These are phyloP conservation scores for Notarius quadriscutis DNA, from an alignment of 2,113 vertebrate species.

Conservation along the genomic window DNA sequence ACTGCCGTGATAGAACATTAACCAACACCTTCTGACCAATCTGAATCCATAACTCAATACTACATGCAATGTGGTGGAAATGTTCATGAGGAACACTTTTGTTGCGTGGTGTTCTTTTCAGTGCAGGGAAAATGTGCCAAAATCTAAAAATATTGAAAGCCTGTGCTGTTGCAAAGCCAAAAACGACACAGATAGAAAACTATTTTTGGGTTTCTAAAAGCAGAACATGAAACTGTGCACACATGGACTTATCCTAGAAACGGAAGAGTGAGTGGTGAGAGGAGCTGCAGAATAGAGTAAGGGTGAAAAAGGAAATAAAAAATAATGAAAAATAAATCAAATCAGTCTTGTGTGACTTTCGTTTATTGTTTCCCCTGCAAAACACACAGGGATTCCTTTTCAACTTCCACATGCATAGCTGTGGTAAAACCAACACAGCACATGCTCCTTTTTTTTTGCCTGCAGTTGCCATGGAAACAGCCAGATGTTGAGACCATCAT, in stretches of 20 bases:
- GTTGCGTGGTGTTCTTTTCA: not conserved
- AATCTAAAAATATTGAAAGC: not conserved
- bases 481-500: conserved; percentile 69
- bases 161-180: not conserved
- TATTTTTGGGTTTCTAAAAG: not conserved
- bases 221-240: not conserved
- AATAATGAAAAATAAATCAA: not conserved
- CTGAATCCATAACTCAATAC: not conserved
- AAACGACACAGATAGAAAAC: not conserved
- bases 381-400: not conserved
- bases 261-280: not conserved
- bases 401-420: not conserved
- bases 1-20: too few species aligned
- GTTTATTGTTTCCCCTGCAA: not conserved
- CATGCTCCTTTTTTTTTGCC: conserved; percentile 6
- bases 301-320: too few species aligned
- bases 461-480: conserved; percentile 65
- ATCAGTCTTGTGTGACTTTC: not conserved
- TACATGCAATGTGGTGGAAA: not conserved
- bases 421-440: conserved; percentile 48
- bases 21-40: too few species aligned
- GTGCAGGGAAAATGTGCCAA: not conserved
- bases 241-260: conserved; percentile 1
- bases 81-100: not conserved
- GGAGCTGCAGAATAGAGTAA: not conserved